Conservation (phyloP, 2,797 vertebrate genomes). For the Amblyopsis hoosieri region DNA sequence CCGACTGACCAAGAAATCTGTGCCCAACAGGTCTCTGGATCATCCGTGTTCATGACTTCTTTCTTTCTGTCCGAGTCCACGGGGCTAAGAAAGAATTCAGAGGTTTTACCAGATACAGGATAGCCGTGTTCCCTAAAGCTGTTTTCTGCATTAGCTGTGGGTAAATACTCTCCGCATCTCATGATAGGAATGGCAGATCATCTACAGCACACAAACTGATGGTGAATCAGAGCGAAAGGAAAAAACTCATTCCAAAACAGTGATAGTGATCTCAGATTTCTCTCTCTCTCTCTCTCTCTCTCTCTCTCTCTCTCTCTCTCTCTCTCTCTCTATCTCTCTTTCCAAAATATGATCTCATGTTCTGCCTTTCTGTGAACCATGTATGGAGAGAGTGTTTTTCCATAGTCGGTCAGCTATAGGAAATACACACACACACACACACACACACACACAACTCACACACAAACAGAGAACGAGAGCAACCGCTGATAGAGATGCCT, state of each 20-base stretch:
- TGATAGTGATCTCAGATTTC: conserved; percentile 13
- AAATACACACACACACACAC: conserved; percentile 43
- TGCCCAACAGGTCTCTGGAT: conserved; percentile 40
- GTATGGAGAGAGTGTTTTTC: conserved; percentile 57
- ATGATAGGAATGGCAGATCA: conserved; percentile 43
- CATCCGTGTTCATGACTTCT: conserved; percentile 68
- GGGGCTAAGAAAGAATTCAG: conserved; percentile 71
- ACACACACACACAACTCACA: conserved; percentile 19
- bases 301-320: conserved; percentile 32
- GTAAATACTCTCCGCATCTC: conserved; percentile 46
- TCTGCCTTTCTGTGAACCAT: conserved; percentile 46
- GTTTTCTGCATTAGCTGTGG: conserved; percentile 37
- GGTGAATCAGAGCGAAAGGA: conserved; percentile 15
- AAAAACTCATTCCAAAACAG: background rate
- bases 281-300: conserved; percentile 38
- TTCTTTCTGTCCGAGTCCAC: conserved; percentile 61
- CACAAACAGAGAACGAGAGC: conserved; percentile 29
- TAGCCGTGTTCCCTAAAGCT: conserved; percentile 62
- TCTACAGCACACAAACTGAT: conserved; percentile 14
- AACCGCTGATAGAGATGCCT: conserved; percentile 41
- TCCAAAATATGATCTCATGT: conserved; percentile 39
- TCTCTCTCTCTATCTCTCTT: conserved; percentile 6
- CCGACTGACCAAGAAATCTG: conserved; percentile 42
- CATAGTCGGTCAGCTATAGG: conserved; percentile 55
- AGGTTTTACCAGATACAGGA: conserved; percentile 74